A percentile compares a stretch with the other conserved stretches of the same genome.
phyloP scores from a whole-genome alignment of 2,113 vertebrate species.

The Aegithalos caudatus region DNA sequence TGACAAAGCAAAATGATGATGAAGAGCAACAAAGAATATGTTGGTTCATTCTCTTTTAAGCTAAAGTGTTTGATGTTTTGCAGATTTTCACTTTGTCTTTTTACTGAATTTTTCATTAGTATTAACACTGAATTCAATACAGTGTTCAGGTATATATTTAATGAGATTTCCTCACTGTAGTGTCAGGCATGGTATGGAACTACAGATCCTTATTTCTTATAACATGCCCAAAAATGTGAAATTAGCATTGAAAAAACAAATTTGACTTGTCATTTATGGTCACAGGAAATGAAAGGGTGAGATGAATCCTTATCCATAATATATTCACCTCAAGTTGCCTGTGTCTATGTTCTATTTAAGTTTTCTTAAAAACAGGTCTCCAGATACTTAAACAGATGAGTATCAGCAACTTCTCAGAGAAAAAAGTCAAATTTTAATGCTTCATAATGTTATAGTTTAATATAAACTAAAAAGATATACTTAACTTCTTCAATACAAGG shows the following conservation, averaged over 20 bases:
- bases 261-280: not conserved
- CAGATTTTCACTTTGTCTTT: not conserved
- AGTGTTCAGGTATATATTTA: not conserved
- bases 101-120: not conserved
- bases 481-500: not conserved
- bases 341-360: not conserved
- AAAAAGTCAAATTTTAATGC: not conserved
- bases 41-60: not conserved
- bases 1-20: conserved; percentile 14
- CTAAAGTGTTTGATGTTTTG: not conserved
- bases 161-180: not conserved
- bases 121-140: not conserved
- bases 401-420: not conserved
- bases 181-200: not conserved
- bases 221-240: not conserved
- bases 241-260: not conserved
- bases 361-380: not conserved
- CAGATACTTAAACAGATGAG: not conserved
- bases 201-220: not conserved
- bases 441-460: not conserved
- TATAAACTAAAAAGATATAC: not conserved
- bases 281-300: not conserved
- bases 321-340: not conserved
- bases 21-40: not conserved
- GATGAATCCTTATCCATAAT: not conserved